Evolutionary conservation across 2,888 invertebrate genomes (phyloP), one percentile per base, ranked within the genome.

Genomic region (Epirrhoe tristata): DNA sequence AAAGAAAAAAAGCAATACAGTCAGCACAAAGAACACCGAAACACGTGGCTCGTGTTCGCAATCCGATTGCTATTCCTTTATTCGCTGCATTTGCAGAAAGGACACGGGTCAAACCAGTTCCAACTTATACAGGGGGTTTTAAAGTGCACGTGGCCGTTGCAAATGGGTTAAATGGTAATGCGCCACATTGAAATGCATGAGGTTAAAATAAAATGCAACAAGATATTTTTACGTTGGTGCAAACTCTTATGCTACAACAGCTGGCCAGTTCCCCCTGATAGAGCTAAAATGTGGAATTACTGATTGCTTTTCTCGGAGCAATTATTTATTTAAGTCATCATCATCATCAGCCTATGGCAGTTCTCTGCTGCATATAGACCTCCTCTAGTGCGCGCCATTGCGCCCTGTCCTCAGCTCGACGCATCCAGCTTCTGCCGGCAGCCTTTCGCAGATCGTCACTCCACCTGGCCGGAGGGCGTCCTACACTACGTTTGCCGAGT

Each of bases 21-120:
- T 48, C 48, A 34, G 55, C 53, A 64, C 55, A 64, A 64, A 64
- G 39, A 24, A 24, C 24, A 24, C 24, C 24, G 55, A 55, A 55
- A 54, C 16, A 48, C 14, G 12, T 14, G 16, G 48, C 67, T 63
- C 52, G 59, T 60, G 59, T 60, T 32, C 52, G 48, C 58, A 62
- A 63, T 59, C 51, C 36, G 53, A 57, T 61, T 59, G 58, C 52
- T 32, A 52, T 58, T 55, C 58, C 36, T 61, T 66, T 51, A 58
- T 59, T 46, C 48, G 55, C 43, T 39, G 31, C 62, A 53, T 53
- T 59, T 58, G 43, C 51, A 54, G 36, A 56, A 57, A 56, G 52
- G 54, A 50, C 60, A 52, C 55, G 56, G 14, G 67, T 54, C 53
- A 63, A 67, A 63, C 67, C 57, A 54, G 67, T 67, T 67, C 57